Percentiles rank a stretch among this genome's conserved stretches.
phyloP scores from a whole-genome alignment of 2,113 vertebrate species.

The Nibea albiflora region DNA sequence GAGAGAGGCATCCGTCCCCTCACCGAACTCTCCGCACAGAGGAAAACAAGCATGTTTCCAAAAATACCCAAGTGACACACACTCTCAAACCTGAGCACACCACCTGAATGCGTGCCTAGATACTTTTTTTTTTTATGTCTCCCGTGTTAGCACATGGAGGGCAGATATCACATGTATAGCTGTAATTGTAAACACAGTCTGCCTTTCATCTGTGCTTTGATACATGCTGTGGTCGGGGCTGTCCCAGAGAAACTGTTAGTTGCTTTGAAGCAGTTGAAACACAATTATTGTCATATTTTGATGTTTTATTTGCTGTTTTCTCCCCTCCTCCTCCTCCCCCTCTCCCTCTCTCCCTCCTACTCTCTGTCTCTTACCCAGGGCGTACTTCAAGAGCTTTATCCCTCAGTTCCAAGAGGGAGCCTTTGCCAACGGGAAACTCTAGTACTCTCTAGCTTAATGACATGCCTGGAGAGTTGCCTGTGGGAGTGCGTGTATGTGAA shows the following conservation, averaged over 20 bases:
- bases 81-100: background rate
- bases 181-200: conserved; percentile 34
- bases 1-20: background rate
- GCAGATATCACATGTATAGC: background rate
- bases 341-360: conserved; percentile 5
- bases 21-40: background rate
- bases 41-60: background rate
- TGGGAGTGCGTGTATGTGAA: conserved; percentile 20
- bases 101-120: background rate
- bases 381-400: conserved; percentile 96
- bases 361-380: conserved; percentile 81
- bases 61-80: background rate
- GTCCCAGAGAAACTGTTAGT: conserved; percentile 35
- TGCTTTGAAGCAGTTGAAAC: conserved; percentile 52
- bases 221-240: conserved; percentile 4
- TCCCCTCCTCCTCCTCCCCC: background rate
- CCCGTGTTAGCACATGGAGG: background rate
- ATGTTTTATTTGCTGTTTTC: conserved; percentile 30
- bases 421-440: conserved; percentile 98
- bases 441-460: conserved; percentile 71
- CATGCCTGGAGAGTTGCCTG: conserved; percentile 57
- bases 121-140: background rate
- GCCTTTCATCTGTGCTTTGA: conserved; percentile 54
- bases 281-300: conserved; percentile 52
- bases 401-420: conserved; percentile 99